Base-by-base conservation (phyloP, 2,113 vertebrate species). In the Vicugna pacos region DNA sequence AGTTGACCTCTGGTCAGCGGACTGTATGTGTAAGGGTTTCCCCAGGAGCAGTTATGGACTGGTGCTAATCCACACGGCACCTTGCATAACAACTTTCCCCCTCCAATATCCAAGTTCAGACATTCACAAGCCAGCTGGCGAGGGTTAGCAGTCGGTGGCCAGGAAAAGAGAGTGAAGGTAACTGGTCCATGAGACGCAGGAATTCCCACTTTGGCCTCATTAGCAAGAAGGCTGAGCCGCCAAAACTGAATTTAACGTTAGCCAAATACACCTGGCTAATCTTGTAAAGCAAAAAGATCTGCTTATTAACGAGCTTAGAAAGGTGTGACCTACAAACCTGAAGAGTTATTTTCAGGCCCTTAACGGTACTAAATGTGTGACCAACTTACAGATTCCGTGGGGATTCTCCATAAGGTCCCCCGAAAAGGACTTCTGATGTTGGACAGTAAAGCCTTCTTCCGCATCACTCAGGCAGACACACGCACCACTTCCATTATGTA, bases 181-280 rank as follows among this genome's bases (percentile, higher is more conserved):
- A 70, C 46, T 52, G 24, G 67, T 38, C 80, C 96, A 89, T 0
- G 1, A 92, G 89, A 94, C 32, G 50, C 84, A 77, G 90, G 80
- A 97, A 95, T 85, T 88, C 92, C 91, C 91, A 89, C 60, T 58
- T 13, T 54, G 84, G 87, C 84, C 76, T 96, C 91, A 96, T 97
- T 97, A 97, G 94, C 83, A 89, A 83, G 46, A 91, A 30, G 48
- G 58, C 69, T 80, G 17, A 20, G 60, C 81, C 81, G 93, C 87
- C 97, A 94, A 94, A 70, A 70, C 77, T 84, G 14, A 89, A 77
- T 73, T 73, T 50, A 91, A 93, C 64, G 7, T 82, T 92, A 69
- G 96, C 88, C 94, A 95, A 95, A 73, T 48, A 92, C 82, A 97
- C 84, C 90, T 92, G 87, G 76, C 52, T 83, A 76, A 96, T 93